phyloP scores from a whole-genome alignment of 2,113 vertebrate species.

The Saccopteryx bilineata region DNA sequence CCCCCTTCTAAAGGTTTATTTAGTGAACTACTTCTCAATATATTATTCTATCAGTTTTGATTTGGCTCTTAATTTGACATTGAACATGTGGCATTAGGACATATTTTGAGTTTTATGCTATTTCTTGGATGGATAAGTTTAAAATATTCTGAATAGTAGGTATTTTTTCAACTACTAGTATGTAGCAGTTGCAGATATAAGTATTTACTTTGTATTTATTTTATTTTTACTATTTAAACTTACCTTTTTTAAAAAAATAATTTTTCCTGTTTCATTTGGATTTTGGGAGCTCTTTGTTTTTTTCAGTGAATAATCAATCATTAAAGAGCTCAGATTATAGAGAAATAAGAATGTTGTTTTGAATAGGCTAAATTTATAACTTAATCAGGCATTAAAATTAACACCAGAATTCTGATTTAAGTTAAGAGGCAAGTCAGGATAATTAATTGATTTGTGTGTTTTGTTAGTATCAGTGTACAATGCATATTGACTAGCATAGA shows the following conservation, averaged over 20 bases:
- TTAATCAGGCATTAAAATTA: constrained; percentile 66
- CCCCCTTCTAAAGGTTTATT: neutral
- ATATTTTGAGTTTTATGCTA: constrained; percentile 19
- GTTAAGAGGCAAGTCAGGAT: neutral
- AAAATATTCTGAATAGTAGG: neutral
- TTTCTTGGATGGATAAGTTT: neutral
- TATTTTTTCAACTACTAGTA: neutral
- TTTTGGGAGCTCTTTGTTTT: neutral
- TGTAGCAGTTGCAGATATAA: neutral
- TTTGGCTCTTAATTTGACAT: neutral
- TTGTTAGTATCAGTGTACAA: neutral
- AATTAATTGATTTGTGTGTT: neutral
- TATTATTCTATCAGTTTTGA: neutral
- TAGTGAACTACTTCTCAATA: constrained; percentile 3
- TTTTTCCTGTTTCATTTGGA: neutral
- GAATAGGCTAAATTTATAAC: constrained; percentile 48
- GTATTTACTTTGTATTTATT: neutral
- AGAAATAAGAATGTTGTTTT: constrained; percentile 45
- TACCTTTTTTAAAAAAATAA: neutral
- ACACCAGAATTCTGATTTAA: neutral
- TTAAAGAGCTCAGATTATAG: neutral
- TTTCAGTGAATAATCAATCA: constrained; percentile 12
- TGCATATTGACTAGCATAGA: neutral
- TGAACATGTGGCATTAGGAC: neutral
- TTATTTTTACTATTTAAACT: neutral